These are phyloP conservation scores for Gallinago stenura DNA, from an alignment of 2,797 vertebrate species.

Conservation along the genomic window DNA sequence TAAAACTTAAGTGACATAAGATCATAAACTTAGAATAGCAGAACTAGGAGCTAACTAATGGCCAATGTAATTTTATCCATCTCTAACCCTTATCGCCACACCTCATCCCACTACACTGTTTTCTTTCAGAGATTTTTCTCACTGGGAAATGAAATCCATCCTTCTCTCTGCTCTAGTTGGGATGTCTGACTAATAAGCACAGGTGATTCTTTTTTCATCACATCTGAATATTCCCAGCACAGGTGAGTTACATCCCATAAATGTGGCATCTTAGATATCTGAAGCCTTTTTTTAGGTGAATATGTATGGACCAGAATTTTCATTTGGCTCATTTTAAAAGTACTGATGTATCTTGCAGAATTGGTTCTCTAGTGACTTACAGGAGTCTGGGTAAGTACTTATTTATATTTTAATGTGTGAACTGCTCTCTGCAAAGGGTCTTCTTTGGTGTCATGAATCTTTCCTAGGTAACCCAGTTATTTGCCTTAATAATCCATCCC, in stretches of 20 bases:
- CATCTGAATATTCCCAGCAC: not conserved
- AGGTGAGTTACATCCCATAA: not conserved
- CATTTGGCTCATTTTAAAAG: not conserved
- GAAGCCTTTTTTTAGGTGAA: not conserved
- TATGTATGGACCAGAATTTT: not conserved
- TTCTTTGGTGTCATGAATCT: not conserved
- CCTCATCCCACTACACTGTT: rapidly evolving
- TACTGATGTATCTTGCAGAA: not conserved
- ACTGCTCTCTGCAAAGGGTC: not conserved
- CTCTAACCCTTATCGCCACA: not conserved
- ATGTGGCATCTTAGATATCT: not conserved
- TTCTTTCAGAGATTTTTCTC: not conserved
- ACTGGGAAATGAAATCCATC: not conserved
- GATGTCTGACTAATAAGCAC: not conserved
- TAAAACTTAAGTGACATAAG: not conserved
- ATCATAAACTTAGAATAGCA: not conserved
- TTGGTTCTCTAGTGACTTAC: not conserved
- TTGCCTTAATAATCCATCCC: not conserved
- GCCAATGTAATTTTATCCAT: not conserved
- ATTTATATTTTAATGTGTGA: not conserved
- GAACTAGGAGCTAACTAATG: not conserved
- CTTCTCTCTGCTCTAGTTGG: not conserved
- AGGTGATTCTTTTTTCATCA: not conserved
- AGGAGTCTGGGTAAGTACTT: not conserved
- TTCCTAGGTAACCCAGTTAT: not conserved